These are phyloP conservation scores for Labroides dimidiatus DNA, from an alignment of 2,797 vertebrate species.

Conservation along the genomic window DNA sequence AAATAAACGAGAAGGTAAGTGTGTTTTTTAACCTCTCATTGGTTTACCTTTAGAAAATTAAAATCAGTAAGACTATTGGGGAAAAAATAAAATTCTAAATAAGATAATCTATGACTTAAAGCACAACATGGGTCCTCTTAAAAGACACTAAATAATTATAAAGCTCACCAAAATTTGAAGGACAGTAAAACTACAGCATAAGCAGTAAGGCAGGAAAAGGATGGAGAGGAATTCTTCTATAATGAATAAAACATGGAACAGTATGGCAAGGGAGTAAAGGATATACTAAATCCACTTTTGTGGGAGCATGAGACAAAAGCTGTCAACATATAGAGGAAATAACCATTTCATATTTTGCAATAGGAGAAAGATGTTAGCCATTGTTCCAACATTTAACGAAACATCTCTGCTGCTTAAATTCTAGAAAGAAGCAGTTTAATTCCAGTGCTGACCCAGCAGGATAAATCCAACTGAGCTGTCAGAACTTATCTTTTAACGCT, in stretches of 20 bases:
- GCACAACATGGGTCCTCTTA: constrained; percentile 52
- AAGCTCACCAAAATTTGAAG: constrained; percentile 54
- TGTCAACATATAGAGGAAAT: constrained; percentile 54
- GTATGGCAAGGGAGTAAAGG: constrained; percentile 26
- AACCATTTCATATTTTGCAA: neutral
- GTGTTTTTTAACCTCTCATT: too few species aligned
- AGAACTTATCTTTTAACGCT: neutral
- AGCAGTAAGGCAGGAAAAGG: constrained; percentile 50
- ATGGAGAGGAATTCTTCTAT: constrained; percentile 52
- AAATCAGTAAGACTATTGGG: too few species aligned
- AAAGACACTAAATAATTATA: constrained; percentile 64
- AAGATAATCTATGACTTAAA: constrained; percentile 35
- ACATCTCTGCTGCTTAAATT: neutral
- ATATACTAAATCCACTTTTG: constrained; percentile 58
- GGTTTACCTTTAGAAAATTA: too few species aligned
- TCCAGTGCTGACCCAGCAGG: neutral
- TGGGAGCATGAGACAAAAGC: constrained; percentile 45
- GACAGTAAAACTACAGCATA: constrained; percentile 60
- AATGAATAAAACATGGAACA: constrained; percentile 40
- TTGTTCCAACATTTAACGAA: neutral
- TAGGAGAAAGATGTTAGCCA: too few species aligned
- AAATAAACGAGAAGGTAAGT: too few species aligned
- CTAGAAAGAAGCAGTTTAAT: neutral
- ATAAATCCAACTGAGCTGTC: neutral
- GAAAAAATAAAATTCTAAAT: constrained; percentile 32